Base-by-base conservation (phyloP, 92 coral and sea anemone genomes). In the Parazoanthus darwini region DNA sequence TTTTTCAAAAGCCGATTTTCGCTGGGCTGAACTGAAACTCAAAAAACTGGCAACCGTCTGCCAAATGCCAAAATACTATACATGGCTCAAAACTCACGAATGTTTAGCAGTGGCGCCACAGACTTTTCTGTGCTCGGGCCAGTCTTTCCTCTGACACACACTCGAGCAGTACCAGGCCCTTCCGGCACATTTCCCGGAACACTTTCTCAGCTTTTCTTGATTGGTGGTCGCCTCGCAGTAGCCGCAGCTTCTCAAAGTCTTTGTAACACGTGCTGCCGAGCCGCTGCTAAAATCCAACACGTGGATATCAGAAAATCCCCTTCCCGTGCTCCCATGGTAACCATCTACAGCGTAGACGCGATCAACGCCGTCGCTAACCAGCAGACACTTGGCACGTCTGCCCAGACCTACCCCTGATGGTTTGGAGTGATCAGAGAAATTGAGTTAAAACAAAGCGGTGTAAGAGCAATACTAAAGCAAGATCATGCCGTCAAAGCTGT, bases 111-210 rank as follows among this genome's bases (percentile, higher is more conserved):
- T 82, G 8, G 9, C 11, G 51, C 86, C 86, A 29, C 86, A 82
- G 37, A 29, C 59, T 67, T 50, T 38, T 25, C 50, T 82, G 74
- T 82, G 86, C 46, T 58, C 75, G 48, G 86, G 70, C 86, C 86
- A 82, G 74, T 82, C 70, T 35, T 82, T 56, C 18, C 70, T 82
- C 86, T 82, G 86, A 14, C 86, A 82, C n/a, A 82, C 86, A 14
- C 70, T 50, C 76, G 86, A 82, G 72, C 86, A 82, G 29, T 82
- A 82, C 86, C 76, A 82, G 38, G 86, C 86, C 75, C 14, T 82
- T 66, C 86, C 72, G 16, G 70, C 73, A 82, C 86, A 82, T 43
- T 50, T 59, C 48, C 86, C 86, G 9, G 65, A 50, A 82, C 86
- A 82, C 75, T 82, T 82, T 39, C 70, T 82, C 35, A 82, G 86